phyloP scores from a whole-genome alignment of 2,888 invertebrate genomes.

The Neria commutata region DNA sequence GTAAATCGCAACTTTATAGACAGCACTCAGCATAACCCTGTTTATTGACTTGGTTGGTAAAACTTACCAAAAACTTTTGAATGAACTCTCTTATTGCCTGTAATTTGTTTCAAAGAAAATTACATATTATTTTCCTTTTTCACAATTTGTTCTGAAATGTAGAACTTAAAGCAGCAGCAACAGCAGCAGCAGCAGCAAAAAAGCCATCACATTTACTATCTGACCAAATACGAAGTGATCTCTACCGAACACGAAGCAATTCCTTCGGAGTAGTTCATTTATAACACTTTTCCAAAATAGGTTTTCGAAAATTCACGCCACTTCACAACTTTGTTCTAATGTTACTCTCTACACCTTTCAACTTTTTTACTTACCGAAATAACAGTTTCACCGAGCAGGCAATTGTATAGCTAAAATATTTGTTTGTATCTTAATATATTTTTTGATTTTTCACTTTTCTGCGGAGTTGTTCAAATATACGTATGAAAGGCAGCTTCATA shows the following conservation, averaged over 20 bases:
- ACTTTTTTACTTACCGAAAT: too few relatives aligned
- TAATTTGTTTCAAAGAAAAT: conserved; percentile 16
- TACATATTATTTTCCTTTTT: not conserved
- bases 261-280: too few relatives aligned
- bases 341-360: too few relatives aligned
- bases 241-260: too few relatives aligned
- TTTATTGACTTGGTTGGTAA: not conserved
- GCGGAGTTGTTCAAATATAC: too few relatives aligned
- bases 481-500: too few relatives aligned
- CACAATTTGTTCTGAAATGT: not conserved
- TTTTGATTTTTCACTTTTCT: too few relatives aligned
- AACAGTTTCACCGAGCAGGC: too few relatives aligned
- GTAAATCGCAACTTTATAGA: not conserved
- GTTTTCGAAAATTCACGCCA: too few relatives aligned
- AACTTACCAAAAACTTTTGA: conserved; percentile 27
- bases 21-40: not conserved
- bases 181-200: conserved; percentile 2
- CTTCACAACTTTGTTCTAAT: too few relatives aligned
- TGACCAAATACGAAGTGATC: conserved; percentile 28
- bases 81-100: conserved; percentile 28
- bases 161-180: conserved; percentile 3
- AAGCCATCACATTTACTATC: conserved; percentile 2
- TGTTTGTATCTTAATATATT: too few relatives aligned
- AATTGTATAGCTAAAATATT: too few relatives aligned
- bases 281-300: conserved; percentile 1